Conservation (phyloP, 2,888 invertebrate species). For the Biston stratarius region DNA sequence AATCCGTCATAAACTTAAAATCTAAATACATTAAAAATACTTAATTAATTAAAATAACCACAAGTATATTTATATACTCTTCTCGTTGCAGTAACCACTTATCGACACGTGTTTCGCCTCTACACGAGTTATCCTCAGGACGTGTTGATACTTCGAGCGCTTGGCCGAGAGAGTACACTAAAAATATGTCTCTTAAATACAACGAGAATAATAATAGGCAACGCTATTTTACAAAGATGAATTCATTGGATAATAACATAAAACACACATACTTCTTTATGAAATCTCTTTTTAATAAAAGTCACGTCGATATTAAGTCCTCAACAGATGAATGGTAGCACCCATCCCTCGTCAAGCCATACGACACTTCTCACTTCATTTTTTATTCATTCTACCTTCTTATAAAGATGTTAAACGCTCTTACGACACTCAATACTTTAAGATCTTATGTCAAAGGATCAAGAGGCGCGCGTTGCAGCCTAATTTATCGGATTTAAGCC, state of each 20-base stretch:
- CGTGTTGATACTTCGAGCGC: too few relatives aligned
- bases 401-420: constrained; percentile 65
- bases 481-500: constrained; percentile 47
- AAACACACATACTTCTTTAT: constrained; percentile 25
- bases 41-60: too few relatives aligned
- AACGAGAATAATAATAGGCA: background rate
- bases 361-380: constrained; percentile 60
- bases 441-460: constrained; percentile 54
- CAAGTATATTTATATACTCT: too few relatives aligned
- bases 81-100: too few relatives aligned
- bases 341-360: constrained; percentile 57
- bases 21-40: too few relatives aligned
- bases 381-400: constrained; percentile 55
- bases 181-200: too few relatives aligned
- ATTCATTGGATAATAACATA: constrained; percentile 4
- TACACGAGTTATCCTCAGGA: too few relatives aligned
- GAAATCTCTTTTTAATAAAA: constrained; percentile 32
- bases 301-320: constrained; percentile 30
- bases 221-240: background rate
- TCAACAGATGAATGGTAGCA: constrained; percentile 44
- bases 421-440: constrained; percentile 67
- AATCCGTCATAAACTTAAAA: background rate
- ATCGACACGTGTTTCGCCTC: too few relatives aligned
- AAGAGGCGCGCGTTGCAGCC: constrained; percentile 48
- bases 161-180: too few relatives aligned